Evolutionary conservation across 2,797 vertebrate genomes (phyloP), one percentile per base, ranked within the genome.

Genomic region (Falco cherrug): DNA sequence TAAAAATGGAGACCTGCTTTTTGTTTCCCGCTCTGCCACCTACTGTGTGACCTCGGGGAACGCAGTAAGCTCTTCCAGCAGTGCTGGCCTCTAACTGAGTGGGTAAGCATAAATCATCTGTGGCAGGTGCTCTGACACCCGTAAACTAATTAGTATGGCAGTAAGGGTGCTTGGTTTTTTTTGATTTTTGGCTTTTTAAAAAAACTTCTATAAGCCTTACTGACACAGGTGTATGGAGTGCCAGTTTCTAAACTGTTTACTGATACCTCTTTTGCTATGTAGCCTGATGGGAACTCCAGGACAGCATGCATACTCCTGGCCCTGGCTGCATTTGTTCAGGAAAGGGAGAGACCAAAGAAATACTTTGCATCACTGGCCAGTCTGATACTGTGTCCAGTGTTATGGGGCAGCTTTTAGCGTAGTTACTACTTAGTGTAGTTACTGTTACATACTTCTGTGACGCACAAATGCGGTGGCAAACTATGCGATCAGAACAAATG

Each of bases 1-100:
- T 69, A 56, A 69, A 77, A 71, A 67, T 31, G 11, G 78, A 67
- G 18, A 67, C 8, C 3, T 21, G 13, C 37, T 85, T 93, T 93
- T 77, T 33, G 12, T 41, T 84, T 93, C 57, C 71, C 20, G 25
- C 33, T 87, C 86, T 95, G 93, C 91, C 94, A 71, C 37, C 90
- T 93, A 39, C 60, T 64, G 74, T 57, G 74, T 70, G 63, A 59
- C 21, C 57, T 61, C 7, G 61, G 71, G 87, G 77, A 95, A 57
- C 51, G 45, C 79, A 90, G 43, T 11, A n/a, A 73, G 18, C 33
- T 47, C 33, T 37, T 61, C 5, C 29, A 59, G 45, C 28, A 4
- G 10, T 31, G 25, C 56, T 56, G 0, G 57, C 8, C 6, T 68
- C 11, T 22, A 7, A 50, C 48, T 33, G 29, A 41, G 47, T 9